Conservation (phyloP, 2,797 vertebrate genomes). For the Setipinna tenuifilis region DNA sequence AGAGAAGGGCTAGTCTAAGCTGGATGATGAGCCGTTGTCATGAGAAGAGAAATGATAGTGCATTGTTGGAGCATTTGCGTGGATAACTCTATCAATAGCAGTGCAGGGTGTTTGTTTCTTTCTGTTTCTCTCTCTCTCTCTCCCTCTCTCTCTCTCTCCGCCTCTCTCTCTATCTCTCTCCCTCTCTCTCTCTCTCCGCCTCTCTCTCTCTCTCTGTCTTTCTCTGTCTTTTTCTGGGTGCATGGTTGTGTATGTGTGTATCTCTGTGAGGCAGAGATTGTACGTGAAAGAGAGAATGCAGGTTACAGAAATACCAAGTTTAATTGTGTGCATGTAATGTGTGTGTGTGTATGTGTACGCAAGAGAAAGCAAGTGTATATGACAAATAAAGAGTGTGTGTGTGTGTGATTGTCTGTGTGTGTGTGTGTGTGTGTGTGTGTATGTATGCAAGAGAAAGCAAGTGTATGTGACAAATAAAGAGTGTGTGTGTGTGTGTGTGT, state of each 20-base stretch:
- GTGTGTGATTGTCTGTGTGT: conserved; percentile 33
- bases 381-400: background rate
- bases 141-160: background rate
- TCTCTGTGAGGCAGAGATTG: background rate
- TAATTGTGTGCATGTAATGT: background rate
- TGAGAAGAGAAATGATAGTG: conserved; percentile 67
- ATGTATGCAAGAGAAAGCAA: too few species aligned
- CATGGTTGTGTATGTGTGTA: background rate
- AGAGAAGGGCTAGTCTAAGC: conserved; percentile 48
- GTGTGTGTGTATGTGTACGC: background rate
- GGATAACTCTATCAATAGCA: conserved; percentile 48
- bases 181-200: background rate
- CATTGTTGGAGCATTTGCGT: conserved; percentile 61
- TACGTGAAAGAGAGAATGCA: background rate
- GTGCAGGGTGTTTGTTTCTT: background rate
- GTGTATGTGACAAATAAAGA: background rate
- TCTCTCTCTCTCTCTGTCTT: too few species aligned
- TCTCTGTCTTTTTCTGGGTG: too few species aligned
- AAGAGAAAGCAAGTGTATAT: background rate
- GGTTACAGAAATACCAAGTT: background rate
- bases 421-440: conserved; percentile 26
- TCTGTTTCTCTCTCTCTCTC: background rate
- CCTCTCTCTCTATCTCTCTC: background rate
- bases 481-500: background rate
- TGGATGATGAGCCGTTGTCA: conserved; percentile 51